phyloP scores from a whole-genome alignment of 2,113 vertebrate species.

The Rissa tridactyla region DNA sequence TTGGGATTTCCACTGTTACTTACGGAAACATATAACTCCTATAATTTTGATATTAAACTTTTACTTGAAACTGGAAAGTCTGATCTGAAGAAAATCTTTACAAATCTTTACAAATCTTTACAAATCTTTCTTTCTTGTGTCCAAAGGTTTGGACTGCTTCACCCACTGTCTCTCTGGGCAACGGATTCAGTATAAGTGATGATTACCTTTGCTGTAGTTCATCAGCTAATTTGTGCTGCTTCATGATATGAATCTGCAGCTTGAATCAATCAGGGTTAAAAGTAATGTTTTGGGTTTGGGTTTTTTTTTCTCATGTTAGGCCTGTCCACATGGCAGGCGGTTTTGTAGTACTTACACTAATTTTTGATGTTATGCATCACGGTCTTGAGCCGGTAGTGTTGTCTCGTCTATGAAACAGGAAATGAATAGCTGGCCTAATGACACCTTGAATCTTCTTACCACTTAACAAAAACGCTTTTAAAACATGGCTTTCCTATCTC shows the following conservation, averaged over 20 bases:
- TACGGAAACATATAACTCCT: background rate
- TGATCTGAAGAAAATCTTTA: background rate
- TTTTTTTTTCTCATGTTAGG: background rate
- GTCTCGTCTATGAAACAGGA: background rate
- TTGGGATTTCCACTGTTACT: background rate
- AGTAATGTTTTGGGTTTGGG: background rate
- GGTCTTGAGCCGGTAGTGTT: background rate
- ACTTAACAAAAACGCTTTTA: background rate
- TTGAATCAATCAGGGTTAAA: background rate
- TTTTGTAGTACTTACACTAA: background rate
- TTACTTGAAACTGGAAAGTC: background rate
- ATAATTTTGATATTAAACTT: background rate
- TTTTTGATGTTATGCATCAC: background rate
- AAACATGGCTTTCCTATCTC: background rate
- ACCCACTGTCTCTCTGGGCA: background rate
- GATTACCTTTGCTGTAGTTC: background rate
- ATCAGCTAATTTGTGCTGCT: background rate
- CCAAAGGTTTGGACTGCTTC: background rate
- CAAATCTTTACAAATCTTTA: background rate
- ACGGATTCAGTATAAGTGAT: background rate
- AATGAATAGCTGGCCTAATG: background rate
- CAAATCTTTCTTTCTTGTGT: background rate
- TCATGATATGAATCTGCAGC: background rate
- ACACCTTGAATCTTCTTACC: background rate
- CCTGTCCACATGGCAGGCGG: background rate